Percentiles rank a stretch among this genome's conserved stretches.
Conservation (phyloP, 2,888 invertebrate species). For the Ophion ventricosus region DNA sequence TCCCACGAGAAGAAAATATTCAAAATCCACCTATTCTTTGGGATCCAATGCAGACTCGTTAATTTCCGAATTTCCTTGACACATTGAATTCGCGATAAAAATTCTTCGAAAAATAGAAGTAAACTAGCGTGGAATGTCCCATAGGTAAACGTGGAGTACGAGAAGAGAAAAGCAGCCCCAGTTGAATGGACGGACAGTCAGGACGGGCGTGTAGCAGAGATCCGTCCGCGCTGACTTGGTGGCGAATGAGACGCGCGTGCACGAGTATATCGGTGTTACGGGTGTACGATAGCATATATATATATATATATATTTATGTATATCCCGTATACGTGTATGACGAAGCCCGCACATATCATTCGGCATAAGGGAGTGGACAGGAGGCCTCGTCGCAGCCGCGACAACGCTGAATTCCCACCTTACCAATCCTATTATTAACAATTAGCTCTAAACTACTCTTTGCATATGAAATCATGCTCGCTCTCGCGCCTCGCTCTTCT, state of each 20-base stretch:
- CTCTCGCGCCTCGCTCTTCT: background rate
- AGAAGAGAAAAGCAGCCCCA: constrained; percentile 69
- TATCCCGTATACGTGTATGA: constrained; percentile 6
- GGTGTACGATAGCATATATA: constrained; percentile 54
- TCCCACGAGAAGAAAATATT: background rate
- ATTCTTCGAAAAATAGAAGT: background rate
- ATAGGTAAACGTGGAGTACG: constrained; percentile 15
- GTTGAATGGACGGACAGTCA: constrained; percentile 69
- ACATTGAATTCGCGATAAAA: background rate
- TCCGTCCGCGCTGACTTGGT: constrained; percentile 77
- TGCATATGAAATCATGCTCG: constrained; percentile 81
- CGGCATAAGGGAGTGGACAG: constrained; percentile 64
- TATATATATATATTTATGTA: too few species aligned
- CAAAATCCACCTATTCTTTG: too few species aligned
- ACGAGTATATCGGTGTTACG: constrained; percentile 52
- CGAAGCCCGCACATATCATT: constrained; percentile 47
- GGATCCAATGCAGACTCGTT: background rate
- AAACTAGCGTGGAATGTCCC: background rate
- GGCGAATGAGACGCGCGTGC: constrained; percentile 78
- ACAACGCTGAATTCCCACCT: constrained; percentile 82
- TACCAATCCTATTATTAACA: constrained; percentile 84
- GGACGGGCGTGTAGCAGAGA: constrained; percentile 70
- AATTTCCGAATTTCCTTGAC: background rate
- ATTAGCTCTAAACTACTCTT: constrained; percentile 83
- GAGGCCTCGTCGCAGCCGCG: constrained; percentile 63